Evolutionary conservation across 2,888 invertebrate species (phyloP), one percentile per base, ranked within the genome.

Genomic region (Eupithecia tripunctaria): DNA sequence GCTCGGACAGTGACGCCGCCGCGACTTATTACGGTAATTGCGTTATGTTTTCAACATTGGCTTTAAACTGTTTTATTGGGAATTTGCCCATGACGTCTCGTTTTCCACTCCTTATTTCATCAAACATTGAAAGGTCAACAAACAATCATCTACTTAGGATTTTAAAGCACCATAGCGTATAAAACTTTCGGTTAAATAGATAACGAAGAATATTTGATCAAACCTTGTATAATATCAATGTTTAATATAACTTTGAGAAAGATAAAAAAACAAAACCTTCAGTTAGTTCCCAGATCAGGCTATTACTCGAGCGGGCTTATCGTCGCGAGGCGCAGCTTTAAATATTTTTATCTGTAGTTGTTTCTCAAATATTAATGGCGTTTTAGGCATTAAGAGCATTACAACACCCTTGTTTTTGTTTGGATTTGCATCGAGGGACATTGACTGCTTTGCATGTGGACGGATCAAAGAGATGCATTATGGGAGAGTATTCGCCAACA

Each of bases 291-390:
- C 75, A 79, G 76, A 75, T 76, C 71, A 72, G 68, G 21, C 71
- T 59, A 72, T 73, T 76, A 72, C 84, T 84, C 80, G 78, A 79
- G 78, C 74, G 77, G 80, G 85, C 82, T 86, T 83, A 86, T 74
- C 79, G 68, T 74, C 60, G 78, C 77, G 76, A 75, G 76, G 76
- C 83, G 56, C 56, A 81, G 84, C 89, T 91, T 90, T 88, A 86
- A 89, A 89, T 90, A 88, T 87, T 91, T 91, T 91, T 92, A 90
- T 91, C 89, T 90, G 85, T 90, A 91, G 90, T 93, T 90, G 90
- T 89, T 91, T 91, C 88, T 93, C 85, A 93, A 94, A 94, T 94
- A 94, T 94, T 94, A 94, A 94, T 92, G 92, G 89, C 85, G 86
- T 88, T 87, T 86, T 82, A 81, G 80, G 92, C 89, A 90, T 93